Percentiles rank a stretch among this genome's conserved stretches.
Evolutionary conservation across 2,888 invertebrate species (phyloP).

Genomic region (Acholoe squamosa): DNA sequence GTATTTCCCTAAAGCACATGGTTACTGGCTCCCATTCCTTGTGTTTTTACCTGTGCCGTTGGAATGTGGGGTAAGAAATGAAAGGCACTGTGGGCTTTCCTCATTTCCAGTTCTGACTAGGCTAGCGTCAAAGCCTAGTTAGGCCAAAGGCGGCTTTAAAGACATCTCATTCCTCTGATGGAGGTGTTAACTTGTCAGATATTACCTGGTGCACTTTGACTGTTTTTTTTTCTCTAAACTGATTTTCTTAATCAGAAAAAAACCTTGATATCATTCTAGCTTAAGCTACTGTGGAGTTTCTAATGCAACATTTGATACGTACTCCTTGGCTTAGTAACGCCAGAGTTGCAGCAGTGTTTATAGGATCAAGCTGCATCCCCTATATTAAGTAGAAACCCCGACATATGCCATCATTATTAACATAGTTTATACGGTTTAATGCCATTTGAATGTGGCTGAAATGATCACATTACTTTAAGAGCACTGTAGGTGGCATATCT

Average conservation of each 20-base stretch:
- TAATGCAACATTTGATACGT: no score
- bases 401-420: no score
- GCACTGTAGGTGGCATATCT: no score
- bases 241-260: slow-evolving; percentile 5
- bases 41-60: background rate
- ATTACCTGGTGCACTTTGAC: background rate
- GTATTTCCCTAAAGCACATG: slow-evolving; percentile 55
- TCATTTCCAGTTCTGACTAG: background rate
- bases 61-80: slow-evolving; percentile 30
- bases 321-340: no score
- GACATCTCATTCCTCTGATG: background rate
- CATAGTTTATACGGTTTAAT: no score
- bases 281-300: no score
- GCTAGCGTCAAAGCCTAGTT: background rate
- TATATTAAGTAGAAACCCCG: no score
- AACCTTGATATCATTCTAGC: no score
- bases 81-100: slow-evolving; percentile 32
- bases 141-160: background rate
- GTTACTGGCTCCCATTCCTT: background rate
- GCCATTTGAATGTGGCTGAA: no score
- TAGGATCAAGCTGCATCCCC: no score
- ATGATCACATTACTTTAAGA: no score
- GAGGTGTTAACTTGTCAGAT: background rate
- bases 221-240: slow-evolving; percentile 15
- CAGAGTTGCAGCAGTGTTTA: no score